Percentiles rank a stretch among this genome's conserved stretches.
These are phyloP conservation scores for Dasypogon diadema DNA, from an alignment of 2,888 invertebrate species.

Conservation along the genomic window DNA sequence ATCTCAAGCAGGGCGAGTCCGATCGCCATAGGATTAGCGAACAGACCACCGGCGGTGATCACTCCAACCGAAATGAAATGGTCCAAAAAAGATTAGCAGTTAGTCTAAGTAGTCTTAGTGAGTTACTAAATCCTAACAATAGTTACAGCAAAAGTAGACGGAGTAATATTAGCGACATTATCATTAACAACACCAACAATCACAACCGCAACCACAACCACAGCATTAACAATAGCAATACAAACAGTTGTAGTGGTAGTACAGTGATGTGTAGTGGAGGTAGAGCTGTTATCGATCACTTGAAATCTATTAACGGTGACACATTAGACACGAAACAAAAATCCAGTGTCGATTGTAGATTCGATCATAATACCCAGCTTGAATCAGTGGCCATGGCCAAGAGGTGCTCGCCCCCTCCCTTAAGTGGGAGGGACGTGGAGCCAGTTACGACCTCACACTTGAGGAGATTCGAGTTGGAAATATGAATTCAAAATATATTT, in stretches of 20 bases:
- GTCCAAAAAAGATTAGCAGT: slow-evolving; percentile 53
- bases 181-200: slow-evolving; percentile 36
- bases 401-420: slow-evolving; percentile 70
- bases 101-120: slow-evolving; percentile 55
- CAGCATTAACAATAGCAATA: slow-evolving; percentile 2
- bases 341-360: slow-evolving; percentile 31
- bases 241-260: slow-evolving; percentile 46
- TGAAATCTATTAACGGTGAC: slow-evolving; percentile 69
- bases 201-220: slow-evolving; percentile 54
- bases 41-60: neutral
- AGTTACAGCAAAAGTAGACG: slow-evolving; percentile 54
- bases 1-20: neutral
- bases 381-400: slow-evolving; percentile 35
- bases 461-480: slow-evolving; percentile 75
- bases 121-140: slow-evolving; percentile 51
- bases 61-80: neutral
- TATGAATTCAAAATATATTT: slow-evolving; percentile 56
- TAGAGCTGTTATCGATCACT: slow-evolving; percentile 54
- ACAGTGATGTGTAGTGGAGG: slow-evolving; percentile 8
- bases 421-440: slow-evolving; percentile 80
- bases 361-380: slow-evolving; percentile 30
- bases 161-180: slow-evolving; percentile 54
- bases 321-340: slow-evolving; percentile 51
- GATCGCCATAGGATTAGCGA: slow-evolving; percentile 7
- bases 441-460: slow-evolving; percentile 68